Conservation (phyloP, 2,888 invertebrate genomes). For the Aromia moschata region DNA sequence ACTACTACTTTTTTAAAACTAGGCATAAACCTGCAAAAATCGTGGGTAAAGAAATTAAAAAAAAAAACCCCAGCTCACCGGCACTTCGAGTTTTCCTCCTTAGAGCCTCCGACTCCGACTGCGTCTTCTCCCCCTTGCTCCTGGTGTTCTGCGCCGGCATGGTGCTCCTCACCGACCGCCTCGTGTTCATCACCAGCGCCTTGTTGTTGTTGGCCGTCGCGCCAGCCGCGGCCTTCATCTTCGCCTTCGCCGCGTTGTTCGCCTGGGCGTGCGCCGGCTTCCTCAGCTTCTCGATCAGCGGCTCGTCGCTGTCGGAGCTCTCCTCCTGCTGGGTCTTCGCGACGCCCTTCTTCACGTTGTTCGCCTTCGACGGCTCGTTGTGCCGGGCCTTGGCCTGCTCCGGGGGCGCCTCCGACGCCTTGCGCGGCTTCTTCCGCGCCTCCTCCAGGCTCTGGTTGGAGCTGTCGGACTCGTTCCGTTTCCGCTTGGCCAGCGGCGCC, state of each 20-base stretch:
- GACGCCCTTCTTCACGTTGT: conserved; percentile 47
- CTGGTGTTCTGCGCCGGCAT: conserved; percentile 58
- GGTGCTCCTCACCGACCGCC: conserved; percentile 57
- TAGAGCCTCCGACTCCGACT: conserved; percentile 57
- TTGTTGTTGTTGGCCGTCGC: conserved; percentile 39
- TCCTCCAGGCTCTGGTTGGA: conserved; percentile 68
- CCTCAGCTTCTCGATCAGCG: conserved; percentile 78
- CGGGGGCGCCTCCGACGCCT: conserved; percentile 65
- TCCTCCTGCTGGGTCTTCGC: conserved; percentile 64
- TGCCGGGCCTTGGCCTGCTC: conserved; percentile 27
- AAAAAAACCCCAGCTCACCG: conserved; percentile 65
- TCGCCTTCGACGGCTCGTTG: conserved; percentile 51
- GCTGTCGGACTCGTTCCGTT: conserved; percentile 83
- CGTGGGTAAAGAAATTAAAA: too few relatives aligned
- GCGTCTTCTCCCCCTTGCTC: conserved; percentile 54
- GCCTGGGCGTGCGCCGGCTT: conserved; percentile 47
- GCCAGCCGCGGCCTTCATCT: conserved; percentile 39
- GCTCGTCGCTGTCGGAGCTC: conserved; percentile 84
- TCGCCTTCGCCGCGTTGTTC: conserved; percentile 40
- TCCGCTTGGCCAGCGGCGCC: conserved; percentile 68
- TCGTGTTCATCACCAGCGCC: conserved; percentile 51
- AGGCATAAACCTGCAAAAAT: too few relatives aligned
- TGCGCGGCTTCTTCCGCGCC: conserved; percentile 61
- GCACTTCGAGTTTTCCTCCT: conserved; percentile 76
- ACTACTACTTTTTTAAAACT: too few relatives aligned